Percentiles rank a stretch among this genome's conserved stretches.
Conservation (phyloP, 2,888 invertebrate species). For the Polyommatus iphigenia region DNA sequence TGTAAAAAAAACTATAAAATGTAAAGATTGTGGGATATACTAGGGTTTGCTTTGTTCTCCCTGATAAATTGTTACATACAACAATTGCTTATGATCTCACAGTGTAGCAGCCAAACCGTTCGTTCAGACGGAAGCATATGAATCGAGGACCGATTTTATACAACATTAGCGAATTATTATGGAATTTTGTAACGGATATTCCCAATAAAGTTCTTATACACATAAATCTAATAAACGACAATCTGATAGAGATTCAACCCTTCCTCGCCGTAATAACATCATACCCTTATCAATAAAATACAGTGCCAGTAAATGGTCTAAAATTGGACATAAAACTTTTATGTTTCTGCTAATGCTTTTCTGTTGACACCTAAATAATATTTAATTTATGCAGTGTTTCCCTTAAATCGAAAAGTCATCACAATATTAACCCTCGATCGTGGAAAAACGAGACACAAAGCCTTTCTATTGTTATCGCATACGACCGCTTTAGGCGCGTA, state of each 20-base stretch:
- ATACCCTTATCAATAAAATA: constrained; percentile 24
- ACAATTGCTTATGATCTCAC: too few relatives aligned
- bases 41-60: too few relatives aligned
- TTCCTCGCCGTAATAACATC: constrained; percentile 8
- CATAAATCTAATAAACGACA: constrained; percentile 18
- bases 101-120: too few relatives aligned
- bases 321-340: constrained; percentile 12
- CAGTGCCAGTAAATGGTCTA: background rate
- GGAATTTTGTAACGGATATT: background rate
- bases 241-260: constrained; percentile 14
- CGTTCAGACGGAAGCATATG: too few relatives aligned
- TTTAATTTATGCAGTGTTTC: background rate
- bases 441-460: too few relatives aligned
- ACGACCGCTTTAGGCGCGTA: too few relatives aligned
- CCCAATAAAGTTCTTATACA: background rate
- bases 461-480: too few relatives aligned
- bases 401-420: background rate
- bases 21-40: too few relatives aligned
- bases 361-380: background rate
- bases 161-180: background rate
- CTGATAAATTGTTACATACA: too few relatives aligned
- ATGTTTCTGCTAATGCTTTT: background rate
- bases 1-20: too few relatives aligned
- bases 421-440: too few relatives aligned
- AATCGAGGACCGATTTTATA: background rate